Evolutionary conservation across 2,797 vertebrate species (phyloP).

Genomic region (Falco berigora): DNA sequence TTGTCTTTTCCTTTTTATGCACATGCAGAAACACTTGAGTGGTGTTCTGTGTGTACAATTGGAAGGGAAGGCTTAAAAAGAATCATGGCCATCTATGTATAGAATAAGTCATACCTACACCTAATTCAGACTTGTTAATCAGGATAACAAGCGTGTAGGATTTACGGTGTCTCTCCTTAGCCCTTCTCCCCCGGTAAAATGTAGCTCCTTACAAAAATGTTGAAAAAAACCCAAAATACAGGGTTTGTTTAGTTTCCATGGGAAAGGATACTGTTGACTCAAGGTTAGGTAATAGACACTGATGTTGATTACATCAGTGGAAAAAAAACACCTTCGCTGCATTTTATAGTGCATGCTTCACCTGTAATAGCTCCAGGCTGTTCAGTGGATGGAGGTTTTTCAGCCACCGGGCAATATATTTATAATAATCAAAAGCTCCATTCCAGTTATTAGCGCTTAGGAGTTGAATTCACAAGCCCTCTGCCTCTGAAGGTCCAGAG

Average conservation of each 20-base stretch:
- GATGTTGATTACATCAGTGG: neutral
- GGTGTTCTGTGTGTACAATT: neutral
- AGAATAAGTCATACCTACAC: neutral
- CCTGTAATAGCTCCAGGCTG: neutral
- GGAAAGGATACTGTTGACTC: neutral
- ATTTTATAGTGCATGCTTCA: neutral
- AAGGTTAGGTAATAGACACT: neutral
- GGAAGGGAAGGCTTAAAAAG: neutral
- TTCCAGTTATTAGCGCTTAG: neutral
- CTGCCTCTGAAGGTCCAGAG: neutral
- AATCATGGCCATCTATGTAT: neutral
- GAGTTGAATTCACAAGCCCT: neutral
- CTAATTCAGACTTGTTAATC: neutral
- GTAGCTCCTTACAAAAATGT: neutral
- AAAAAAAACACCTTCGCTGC: neutral
- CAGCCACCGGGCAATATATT: neutral
- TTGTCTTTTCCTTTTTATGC: neutral
- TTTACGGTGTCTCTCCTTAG: neutral
- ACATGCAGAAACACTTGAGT: neutral
- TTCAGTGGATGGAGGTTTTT: neutral
- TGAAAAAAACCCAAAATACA: neutral
- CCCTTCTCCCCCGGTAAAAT: neutral
- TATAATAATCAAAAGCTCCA: neutral
- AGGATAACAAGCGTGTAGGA: neutral
- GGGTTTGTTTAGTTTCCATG: neutral